Evolutionary conservation across 2,797 vertebrate genomes (phyloP).

Genomic region (Antennarius maculatus): DNA sequence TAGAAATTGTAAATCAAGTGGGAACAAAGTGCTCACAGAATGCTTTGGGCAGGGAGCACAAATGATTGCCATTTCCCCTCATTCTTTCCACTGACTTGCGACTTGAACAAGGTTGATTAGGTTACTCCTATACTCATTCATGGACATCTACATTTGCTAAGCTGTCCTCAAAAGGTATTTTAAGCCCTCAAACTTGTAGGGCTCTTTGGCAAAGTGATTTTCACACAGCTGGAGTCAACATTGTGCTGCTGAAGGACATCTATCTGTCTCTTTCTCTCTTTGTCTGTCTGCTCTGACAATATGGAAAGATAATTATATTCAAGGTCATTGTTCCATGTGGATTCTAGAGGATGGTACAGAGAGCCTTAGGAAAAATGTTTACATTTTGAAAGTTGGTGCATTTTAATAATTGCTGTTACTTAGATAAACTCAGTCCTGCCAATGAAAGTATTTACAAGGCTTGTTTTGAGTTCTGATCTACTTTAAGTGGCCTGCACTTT

Average conservation of each 20-base stretch:
- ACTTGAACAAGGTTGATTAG: slow-evolving; percentile 51
- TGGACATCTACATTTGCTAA: slow-evolving; percentile 30
- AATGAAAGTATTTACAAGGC: background rate
- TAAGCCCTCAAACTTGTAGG: slow-evolving; percentile 35
- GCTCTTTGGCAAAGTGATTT: slow-evolving; percentile 37
- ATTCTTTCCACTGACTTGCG: slow-evolving; percentile 38
- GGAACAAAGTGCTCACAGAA: slow-evolving; percentile 61
- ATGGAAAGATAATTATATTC: slow-evolving; percentile 2
- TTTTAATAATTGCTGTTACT: slow-evolving; percentile 7
- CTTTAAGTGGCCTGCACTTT: slow-evolving; percentile 27
- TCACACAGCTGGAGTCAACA: slow-evolving; percentile 10
- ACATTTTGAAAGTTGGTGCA: slow-evolving; percentile 9
- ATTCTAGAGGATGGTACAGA: background rate
- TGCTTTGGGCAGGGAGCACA: slow-evolving; percentile 45
- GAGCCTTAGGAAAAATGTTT: slow-evolving; percentile 7
- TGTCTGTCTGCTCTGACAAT: background rate
- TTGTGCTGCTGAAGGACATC: slow-evolving; percentile 27
- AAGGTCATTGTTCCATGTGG: slow-evolving; percentile 2
- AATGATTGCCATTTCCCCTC: slow-evolving; percentile 47
- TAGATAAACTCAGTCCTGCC: background rate
- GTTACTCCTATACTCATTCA: slow-evolving; percentile 44
- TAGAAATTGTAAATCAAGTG: slow-evolving; percentile 58
- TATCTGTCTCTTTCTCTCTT: background rate
- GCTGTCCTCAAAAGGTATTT: slow-evolving; percentile 25
- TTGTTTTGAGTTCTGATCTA: slow-evolving; percentile 11